phyloP scores from a whole-genome alignment of 2,888 invertebrate species.

The Drosophila colorata region DNA sequence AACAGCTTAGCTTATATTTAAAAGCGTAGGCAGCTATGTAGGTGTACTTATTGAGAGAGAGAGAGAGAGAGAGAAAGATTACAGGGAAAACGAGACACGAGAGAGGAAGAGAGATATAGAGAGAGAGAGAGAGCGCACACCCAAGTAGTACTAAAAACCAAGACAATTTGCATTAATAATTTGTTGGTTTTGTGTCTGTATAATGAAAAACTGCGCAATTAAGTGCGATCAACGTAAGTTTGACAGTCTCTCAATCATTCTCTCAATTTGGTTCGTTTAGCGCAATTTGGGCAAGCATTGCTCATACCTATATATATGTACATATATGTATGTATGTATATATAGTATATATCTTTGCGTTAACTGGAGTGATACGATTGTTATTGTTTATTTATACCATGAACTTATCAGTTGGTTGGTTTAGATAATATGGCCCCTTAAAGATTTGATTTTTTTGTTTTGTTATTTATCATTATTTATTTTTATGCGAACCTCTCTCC shows the following conservation, averaged over 20 bases:
- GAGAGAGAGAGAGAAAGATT: conserved; percentile 6
- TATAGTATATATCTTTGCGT: conserved; percentile 8
- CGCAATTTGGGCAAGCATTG: conserved; percentile 46
- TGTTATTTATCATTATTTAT: too few relatives aligned
- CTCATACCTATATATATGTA: conserved; percentile 29
- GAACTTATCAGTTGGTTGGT: conserved; percentile 34
- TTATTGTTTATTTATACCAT: conserved; percentile 52
- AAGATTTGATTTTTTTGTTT: conserved; percentile 3
- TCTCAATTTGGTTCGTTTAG: conserved; percentile 28
- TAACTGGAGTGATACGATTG: conserved; percentile 41
- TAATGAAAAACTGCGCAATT: conserved; percentile 74
- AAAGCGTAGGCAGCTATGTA: conserved; percentile 17
- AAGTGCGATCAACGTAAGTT: conserved; percentile 50
- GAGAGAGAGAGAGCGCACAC: conserved; percentile 16
- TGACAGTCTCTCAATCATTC: conserved; percentile 42
- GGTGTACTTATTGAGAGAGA: conserved; percentile 17
- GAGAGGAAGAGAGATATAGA: conserved; percentile 6
- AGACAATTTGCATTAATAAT: conserved; percentile 67
- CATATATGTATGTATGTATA: background rate
- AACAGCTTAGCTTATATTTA: conserved; percentile 31
- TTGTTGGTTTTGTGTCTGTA: conserved; percentile 29
- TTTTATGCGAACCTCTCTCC: conserved; percentile 5
- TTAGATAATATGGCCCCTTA: conserved; percentile 22
- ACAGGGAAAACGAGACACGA: too few relatives aligned
- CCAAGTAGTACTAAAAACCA: conserved; percentile 35